Evolutionary conservation across 2,797 vertebrate genomes (phyloP).

Genomic region (Tenualosa ilisha): DNA sequence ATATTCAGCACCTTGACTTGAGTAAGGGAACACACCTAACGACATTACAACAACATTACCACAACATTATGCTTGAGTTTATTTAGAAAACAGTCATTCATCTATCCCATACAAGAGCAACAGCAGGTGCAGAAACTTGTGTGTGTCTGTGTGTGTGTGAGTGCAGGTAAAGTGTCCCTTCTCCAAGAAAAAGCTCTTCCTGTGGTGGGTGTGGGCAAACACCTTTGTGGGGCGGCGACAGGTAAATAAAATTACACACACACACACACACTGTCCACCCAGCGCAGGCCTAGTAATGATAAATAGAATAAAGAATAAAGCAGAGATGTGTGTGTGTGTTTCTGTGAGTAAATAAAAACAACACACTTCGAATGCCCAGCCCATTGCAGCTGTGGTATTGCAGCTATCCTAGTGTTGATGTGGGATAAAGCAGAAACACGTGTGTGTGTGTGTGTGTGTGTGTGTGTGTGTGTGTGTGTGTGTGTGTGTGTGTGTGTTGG

Average conservation of each 20-base stretch:
- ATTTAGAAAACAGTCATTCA: not conserved
- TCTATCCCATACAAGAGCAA: not conserved
- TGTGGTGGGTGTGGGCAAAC: slow-evolving; percentile 91
- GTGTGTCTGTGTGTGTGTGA: not conserved
- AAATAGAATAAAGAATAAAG: too few relatives aligned
- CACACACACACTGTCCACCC: not conserved
- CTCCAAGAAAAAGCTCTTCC: slow-evolving; percentile 77
- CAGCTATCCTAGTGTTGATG: too few relatives aligned
- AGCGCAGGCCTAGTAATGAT: too few relatives aligned
- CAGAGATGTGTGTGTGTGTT: too few relatives aligned
- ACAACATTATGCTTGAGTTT: not conserved
- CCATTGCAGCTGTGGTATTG: too few relatives aligned
- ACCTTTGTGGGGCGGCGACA: slow-evolving; percentile 92
- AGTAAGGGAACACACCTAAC: slow-evolving; percentile 71
- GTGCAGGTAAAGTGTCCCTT: slow-evolving; percentile 82
- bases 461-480: too few relatives aligned
- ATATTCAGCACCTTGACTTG: slow-evolving; percentile 93
- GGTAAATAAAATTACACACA: slow-evolving; percentile 67
- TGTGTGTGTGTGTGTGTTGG: too few relatives aligned
- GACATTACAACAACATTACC: not conserved
- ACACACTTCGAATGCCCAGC: too few relatives aligned
- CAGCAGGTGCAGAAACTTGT: not conserved
- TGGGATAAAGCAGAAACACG: too few relatives aligned
- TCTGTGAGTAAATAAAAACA: too few relatives aligned
- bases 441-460: too few relatives aligned